Conservation (phyloP, 1,140 invertebrate genomes). For the Brachionus rubens region DNA sequence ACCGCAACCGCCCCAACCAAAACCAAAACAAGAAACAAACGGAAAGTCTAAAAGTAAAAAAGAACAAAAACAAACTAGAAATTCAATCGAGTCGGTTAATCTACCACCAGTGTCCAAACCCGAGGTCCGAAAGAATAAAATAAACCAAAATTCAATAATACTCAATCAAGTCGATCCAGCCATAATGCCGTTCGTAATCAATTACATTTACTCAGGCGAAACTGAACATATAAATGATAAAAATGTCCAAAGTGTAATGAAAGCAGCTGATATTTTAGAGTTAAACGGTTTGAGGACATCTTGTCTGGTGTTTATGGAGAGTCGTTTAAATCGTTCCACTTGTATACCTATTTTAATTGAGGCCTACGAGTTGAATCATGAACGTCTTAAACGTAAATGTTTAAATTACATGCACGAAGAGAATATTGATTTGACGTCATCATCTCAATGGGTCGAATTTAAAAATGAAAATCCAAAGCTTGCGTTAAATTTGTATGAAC, state of each 20-base stretch:
- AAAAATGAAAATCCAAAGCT: conserved; percentile 44
- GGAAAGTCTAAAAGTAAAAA: neutral
- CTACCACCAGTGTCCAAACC: no score
- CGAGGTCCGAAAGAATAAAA: neutral
- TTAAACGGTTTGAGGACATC: conserved; percentile 10
- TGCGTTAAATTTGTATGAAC: conserved; percentile 32
- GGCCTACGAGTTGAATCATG: conserved; percentile 30
- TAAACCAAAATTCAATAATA: no score
- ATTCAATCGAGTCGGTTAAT: neutral
- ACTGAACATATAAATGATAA: conserved; percentile 6
- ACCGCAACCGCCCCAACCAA: neutral
- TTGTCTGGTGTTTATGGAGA: conserved; percentile 38
- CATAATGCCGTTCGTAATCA: conserved; percentile 13
- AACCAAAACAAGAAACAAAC: neutral
- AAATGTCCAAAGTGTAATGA: conserved; percentile 25
- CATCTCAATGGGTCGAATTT: conserved; percentile 31
- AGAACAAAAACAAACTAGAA: neutral
- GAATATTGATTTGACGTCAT: conserved; percentile 22
- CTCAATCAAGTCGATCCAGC: conserved; percentile 2
- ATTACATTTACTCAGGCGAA: conserved; percentile 28
- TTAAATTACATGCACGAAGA: conserved; percentile 25
- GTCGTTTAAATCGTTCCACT: neutral
- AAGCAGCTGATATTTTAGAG: conserved; percentile 26
- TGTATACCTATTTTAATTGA: conserved; percentile 35
- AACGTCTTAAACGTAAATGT: conserved; percentile 37